Percentiles rank a stretch among this genome's conserved stretches.
phyloP scores from a whole-genome alignment of 2,888 invertebrate genomes.

The Drosophila longiperda region DNA sequence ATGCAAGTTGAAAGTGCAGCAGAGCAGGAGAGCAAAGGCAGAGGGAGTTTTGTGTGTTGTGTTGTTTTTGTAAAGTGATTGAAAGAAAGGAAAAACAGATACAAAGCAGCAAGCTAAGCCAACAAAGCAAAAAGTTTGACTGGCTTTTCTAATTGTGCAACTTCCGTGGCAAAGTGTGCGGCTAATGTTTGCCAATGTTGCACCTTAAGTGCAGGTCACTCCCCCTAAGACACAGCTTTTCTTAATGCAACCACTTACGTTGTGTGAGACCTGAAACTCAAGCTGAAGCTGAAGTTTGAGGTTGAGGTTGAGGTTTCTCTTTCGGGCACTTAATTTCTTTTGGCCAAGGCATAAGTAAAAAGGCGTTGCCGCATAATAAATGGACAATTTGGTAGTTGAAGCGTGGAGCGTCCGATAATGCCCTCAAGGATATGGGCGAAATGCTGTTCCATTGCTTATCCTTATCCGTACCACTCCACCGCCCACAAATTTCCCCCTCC shows the following conservation, averaged over 20 bases:
- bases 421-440: conserved; percentile 73
- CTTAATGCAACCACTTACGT: conserved; percentile 66
- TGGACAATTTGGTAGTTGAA: conserved; percentile 82
- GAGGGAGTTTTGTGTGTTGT: not conserved
- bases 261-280: not conserved
- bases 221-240: conserved; percentile 63
- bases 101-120: conserved; percentile 28
- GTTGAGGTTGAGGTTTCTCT: conserved; percentile 30
- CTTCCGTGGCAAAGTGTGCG: conserved; percentile 78
- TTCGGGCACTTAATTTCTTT: conserved; percentile 72
- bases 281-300: not conserved
- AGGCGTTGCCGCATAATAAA: conserved; percentile 83
- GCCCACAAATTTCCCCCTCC: conserved; percentile 35
- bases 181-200: conserved; percentile 72
- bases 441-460: conserved; percentile 39
- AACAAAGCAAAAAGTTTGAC: conserved; percentile 68
- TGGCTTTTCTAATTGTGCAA: conserved; percentile 78
- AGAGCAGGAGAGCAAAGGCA: not conserved
- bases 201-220: conserved; percentile 70
- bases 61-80: not conserved
- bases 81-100: not conserved
- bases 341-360: conserved; percentile 73
- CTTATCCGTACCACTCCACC: conserved; percentile 27
- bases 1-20: conserved; percentile 53
- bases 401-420: conserved; percentile 71